A percentile compares a stretch with the other conserved stretches of the same genome.
These are phyloP conservation scores for Dynastes tityus DNA, from an alignment of 2,888 invertebrate genomes.

Conservation along the genomic window DNA sequence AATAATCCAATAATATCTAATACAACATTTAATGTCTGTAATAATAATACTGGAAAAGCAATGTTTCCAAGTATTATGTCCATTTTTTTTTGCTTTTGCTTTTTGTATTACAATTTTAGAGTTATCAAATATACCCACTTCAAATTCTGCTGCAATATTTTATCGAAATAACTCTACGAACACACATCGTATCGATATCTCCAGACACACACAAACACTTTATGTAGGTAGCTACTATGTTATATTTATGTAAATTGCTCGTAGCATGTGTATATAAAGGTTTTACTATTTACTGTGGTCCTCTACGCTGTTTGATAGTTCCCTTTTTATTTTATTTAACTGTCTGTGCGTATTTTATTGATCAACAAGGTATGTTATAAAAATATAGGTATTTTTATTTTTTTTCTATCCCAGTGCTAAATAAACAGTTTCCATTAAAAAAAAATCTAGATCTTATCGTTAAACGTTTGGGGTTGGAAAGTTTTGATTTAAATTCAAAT, in stretches of 20 bases:
- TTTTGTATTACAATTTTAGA: no score
- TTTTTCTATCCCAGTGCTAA: no score
- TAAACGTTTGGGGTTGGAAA: no score
- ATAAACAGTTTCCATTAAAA: no score
- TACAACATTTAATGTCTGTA: background rate
- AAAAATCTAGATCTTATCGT: no score
- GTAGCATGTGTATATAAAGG: conserved; percentile 5
- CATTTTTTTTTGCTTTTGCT: no score
- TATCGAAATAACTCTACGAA: background rate
- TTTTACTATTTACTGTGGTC: background rate
- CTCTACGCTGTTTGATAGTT: background rate
- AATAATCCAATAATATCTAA: background rate
- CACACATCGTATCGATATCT: background rate
- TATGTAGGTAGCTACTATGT: background rate
- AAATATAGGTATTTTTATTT: no score
- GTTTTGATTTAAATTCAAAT: no score
- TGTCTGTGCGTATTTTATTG: conserved; percentile 31
- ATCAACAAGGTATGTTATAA: background rate
- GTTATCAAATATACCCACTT: background rate
- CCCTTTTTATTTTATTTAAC: background rate
- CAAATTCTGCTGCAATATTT: background rate
- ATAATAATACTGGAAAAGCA: no score
- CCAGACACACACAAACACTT: no score
- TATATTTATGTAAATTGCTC: conserved; percentile 18
- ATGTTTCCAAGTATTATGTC: no score